phyloP scores from a whole-genome alignment of 2,888 invertebrate species.

The Thumatha senex region DNA sequence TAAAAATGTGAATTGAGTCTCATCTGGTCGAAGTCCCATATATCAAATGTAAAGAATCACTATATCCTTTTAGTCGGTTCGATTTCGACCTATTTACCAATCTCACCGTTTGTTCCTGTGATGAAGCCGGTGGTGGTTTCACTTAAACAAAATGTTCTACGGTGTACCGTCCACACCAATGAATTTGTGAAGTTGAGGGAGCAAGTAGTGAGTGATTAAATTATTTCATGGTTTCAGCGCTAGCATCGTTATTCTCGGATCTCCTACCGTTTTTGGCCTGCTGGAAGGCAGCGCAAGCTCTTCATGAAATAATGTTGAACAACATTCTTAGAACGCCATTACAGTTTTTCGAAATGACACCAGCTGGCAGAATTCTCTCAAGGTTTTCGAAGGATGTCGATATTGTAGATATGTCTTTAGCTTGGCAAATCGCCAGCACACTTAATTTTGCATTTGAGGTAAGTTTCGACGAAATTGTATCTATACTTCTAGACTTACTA shows the following conservation, averaged over 20 bases:
- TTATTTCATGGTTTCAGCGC: conserved; percentile 80
- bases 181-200: not conserved
- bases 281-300: conserved; percentile 85
- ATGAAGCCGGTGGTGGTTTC: too few relatives aligned
- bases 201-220: not conserved
- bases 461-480: conserved; percentile 62
- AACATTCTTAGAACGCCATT: conserved; percentile 87
- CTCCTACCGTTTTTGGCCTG: conserved; percentile 87
- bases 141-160: too few relatives aligned
- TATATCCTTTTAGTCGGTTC: too few relatives aligned
- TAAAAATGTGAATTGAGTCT: too few relatives aligned
- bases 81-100: too few relatives aligned
- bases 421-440: conserved; percentile 86
- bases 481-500: too few relatives aligned
- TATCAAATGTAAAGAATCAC: too few relatives aligned
- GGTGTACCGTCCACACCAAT: too few relatives aligned
- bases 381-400: conserved; percentile 91
- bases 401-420: conserved; percentile 87
- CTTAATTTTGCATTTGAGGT: conserved; percentile 89
- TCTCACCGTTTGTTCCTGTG: too few relatives aligned
- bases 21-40: too few relatives aligned
- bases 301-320: conserved; percentile 84
- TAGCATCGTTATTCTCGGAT: conserved; percentile 86
- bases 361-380: conserved; percentile 88
- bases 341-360: conserved; percentile 91